A percentile compares a stretch with the other conserved stretches of the same genome.
Conservation (phyloP, 2,888 invertebrate genomes). For the Drosophila ustulata region DNA sequence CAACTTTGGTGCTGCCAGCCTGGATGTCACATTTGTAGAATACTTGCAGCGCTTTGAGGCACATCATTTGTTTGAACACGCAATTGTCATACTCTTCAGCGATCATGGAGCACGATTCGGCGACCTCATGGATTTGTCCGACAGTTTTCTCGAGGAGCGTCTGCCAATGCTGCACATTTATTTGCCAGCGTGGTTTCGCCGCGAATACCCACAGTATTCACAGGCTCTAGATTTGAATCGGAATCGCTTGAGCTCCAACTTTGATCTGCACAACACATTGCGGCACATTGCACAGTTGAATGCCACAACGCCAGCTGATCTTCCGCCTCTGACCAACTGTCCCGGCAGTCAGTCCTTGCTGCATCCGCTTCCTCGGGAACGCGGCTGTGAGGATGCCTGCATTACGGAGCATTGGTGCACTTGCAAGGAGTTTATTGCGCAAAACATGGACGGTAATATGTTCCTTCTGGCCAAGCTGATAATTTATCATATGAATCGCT, state of each 20-base stretch:
- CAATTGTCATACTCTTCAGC: slow-evolving; percentile 89
- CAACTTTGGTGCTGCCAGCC: slow-evolving; percentile 87
- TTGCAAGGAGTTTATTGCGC: slow-evolving; percentile 86
- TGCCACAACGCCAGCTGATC: slow-evolving; percentile 61
- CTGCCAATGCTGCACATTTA: slow-evolving; percentile 90
- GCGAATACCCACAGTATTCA: slow-evolving; percentile 85
- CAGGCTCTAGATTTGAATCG: slow-evolving; percentile 87
- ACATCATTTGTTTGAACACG: slow-evolving; percentile 87
- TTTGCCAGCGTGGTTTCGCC: slow-evolving; percentile 88
- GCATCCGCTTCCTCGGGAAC: slow-evolving; percentile 86
- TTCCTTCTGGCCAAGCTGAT: slow-evolving; percentile 76
- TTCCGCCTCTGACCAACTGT: slow-evolving; percentile 85
- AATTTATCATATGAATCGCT: slow-evolving; percentile 59
- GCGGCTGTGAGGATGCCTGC: slow-evolving; percentile 88
- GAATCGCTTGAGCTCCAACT: slow-evolving; percentile 89
- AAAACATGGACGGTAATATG: slow-evolving; percentile 76
- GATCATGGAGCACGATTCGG: slow-evolving; percentile 92
- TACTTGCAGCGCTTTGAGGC: slow-evolving; percentile 87
- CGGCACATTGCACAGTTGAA: slow-evolving; percentile 86
- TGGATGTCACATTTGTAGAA: slow-evolving; percentile 87
- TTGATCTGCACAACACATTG: slow-evolving; percentile 89
- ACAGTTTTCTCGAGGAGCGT: slow-evolving; percentile 91
- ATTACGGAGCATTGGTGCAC: slow-evolving; percentile 90
- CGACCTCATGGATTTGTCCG: slow-evolving; percentile 87
- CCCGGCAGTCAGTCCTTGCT: slow-evolving; percentile 88